Conservation (phyloP, 2,888 invertebrate species). For the Eristalis pertinax region DNA sequence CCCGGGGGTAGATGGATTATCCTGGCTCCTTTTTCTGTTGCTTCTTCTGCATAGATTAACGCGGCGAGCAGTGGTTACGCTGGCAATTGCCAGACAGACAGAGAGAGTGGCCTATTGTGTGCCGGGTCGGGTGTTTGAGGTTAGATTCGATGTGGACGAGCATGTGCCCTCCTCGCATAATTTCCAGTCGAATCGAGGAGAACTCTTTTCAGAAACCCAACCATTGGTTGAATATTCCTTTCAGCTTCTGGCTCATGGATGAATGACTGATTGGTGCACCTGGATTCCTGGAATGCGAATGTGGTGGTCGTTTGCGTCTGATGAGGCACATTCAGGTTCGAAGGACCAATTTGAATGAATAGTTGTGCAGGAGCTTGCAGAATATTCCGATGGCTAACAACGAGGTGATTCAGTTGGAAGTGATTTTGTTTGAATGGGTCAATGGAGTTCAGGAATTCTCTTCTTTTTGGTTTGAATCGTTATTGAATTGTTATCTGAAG, state of each 20-base stretch:
- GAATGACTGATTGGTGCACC: neutral
- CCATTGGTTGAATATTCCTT: neutral
- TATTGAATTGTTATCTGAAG: too few species aligned
- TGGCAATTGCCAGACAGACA: neutral
- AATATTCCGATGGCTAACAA: neutral
- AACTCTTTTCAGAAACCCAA: neutral
- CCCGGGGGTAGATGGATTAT: neutral
- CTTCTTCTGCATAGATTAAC: neutral
- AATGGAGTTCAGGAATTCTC: neutral
- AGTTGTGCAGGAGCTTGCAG: neutral
- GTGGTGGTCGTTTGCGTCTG: neutral
- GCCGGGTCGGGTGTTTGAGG: neutral
- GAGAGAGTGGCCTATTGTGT: neutral
- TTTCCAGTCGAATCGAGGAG: too few species aligned
- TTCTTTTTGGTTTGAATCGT: neutral
- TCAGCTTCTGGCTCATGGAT: neutral
- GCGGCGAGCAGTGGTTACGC: neutral
- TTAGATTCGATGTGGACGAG: neutral
- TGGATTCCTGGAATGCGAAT: neutral
- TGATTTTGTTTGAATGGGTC: neutral
- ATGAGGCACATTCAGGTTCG: neutral
- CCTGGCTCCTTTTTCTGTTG: neutral
- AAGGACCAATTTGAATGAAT: neutral
- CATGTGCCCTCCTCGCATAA: neutral
- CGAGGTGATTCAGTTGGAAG: neutral